These are phyloP conservation scores for Crotalus horridus DNA, from an alignment of 2,113 vertebrate species.

Conservation along the genomic window DNA sequence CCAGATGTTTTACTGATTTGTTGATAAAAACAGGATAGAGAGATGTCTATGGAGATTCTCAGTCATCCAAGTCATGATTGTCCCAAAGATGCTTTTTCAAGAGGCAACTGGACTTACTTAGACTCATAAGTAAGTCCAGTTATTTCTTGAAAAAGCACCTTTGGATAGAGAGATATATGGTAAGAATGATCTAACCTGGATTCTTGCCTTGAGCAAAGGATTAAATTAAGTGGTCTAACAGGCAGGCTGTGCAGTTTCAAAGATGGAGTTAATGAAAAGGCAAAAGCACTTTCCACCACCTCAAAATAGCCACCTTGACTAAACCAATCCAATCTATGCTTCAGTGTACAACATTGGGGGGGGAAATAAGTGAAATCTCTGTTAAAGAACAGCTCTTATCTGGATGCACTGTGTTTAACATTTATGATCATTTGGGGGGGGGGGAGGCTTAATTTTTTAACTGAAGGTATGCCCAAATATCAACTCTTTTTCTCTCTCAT, in stretches of 20 bases:
- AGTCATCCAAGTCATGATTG: too few species aligned
- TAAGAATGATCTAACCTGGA: not conserved
- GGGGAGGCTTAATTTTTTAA: not conserved
- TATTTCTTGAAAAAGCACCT: too few species aligned
- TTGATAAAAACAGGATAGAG: not conserved
- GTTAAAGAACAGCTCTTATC: not conserved
- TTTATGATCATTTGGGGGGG: not conserved
- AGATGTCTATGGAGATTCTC: not conserved
- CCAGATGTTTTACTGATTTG: not conserved
- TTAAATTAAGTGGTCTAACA: not conserved
- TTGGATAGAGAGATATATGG: not conserved
- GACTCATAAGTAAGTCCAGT: too few species aligned
- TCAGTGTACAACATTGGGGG: not conserved
- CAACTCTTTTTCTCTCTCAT: not conserved
- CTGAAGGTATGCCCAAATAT: not conserved
- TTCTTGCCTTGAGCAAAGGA: not conserved
- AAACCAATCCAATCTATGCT: not conserved
- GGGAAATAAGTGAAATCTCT: not conserved
- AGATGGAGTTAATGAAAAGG: not conserved
- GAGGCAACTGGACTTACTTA: too few species aligned
- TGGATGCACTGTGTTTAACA: not conserved
- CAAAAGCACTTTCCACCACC: not conserved
- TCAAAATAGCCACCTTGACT: not conserved
- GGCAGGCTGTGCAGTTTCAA: not conserved
- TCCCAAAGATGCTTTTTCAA: too few species aligned